Evolutionary conservation across 2,113 vertebrate species (phyloP).

Genomic region (Sitta europaea): DNA sequence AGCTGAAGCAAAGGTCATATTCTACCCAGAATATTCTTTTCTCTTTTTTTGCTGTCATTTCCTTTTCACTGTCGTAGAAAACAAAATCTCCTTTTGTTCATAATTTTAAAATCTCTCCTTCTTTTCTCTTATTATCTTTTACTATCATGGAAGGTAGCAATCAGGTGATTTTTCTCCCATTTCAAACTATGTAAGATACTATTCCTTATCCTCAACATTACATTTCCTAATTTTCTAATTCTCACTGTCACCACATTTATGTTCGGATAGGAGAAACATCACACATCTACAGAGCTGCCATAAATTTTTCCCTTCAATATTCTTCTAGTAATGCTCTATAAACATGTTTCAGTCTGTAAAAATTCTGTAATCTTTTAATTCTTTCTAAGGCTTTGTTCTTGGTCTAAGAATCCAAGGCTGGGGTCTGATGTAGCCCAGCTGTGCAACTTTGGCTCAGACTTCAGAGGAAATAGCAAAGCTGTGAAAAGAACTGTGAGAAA

Average conservation of each 20-base stretch:
- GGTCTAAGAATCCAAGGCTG: background rate
- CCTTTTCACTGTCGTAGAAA: background rate
- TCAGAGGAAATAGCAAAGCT: background rate
- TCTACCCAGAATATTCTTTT: background rate
- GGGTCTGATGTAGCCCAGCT: background rate
- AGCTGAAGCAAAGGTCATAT: background rate
- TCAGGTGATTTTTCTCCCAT: background rate
- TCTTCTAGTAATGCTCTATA: background rate
- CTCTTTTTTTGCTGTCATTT: background rate
- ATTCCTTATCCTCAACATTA: background rate
- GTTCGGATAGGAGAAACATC: background rate
- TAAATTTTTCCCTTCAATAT: background rate
- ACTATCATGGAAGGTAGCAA: background rate
- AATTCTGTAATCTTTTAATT: background rate
- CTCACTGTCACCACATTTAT: background rate
- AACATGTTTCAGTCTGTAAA: background rate
- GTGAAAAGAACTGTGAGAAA: background rate
- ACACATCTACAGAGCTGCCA: accelerated
- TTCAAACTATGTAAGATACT: background rate
- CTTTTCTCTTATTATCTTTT: background rate
- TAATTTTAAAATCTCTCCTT: background rate
- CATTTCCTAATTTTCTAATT: background rate
- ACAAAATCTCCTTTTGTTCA: background rate
- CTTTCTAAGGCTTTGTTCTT: background rate
- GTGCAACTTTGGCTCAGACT: background rate